These are phyloP conservation scores for Drosophila parvula DNA, from an alignment of 1,140 invertebrate species.

Conservation along the genomic window DNA sequence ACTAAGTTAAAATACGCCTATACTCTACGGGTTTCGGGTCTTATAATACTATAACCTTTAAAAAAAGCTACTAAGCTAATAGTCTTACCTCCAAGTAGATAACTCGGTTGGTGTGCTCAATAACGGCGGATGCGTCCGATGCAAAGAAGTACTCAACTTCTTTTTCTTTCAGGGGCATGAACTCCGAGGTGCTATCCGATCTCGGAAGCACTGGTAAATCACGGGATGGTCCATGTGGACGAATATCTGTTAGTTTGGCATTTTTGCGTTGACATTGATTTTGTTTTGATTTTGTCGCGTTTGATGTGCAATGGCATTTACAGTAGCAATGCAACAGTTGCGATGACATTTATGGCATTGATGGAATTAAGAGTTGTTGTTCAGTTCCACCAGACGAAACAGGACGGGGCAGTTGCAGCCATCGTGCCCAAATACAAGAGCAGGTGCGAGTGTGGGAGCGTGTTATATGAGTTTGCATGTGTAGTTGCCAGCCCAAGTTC, in stretches of 20 bases:
- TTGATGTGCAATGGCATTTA: conserved; percentile 35
- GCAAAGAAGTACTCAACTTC: conserved; percentile 99
- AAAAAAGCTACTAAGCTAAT: not conserved
- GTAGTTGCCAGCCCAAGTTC: conserved; percentile 1
- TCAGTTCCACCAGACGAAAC: conserved; percentile 31
- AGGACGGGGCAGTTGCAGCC: conserved; percentile 9
- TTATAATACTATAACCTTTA: not conserved
- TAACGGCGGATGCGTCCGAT: conserved; percentile 98
- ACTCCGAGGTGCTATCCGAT: conserved; percentile 94
- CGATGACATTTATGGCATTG: conserved; percentile 16
- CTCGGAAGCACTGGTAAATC: conserved; percentile 87
- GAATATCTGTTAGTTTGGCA: conserved; percentile 86
- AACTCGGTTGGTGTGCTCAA: conserved; percentile 99
- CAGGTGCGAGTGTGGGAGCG: conserved; percentile 17
- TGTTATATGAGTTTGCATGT: conserved; percentile 22
- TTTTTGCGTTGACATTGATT: conserved; percentile 41
- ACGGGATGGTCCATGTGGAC: conserved; percentile 87
- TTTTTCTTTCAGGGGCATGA: conserved; percentile 94
- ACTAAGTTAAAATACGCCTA: too few species aligned
- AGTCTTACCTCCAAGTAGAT: conserved; percentile 92
- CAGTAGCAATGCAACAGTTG: conserved; percentile 13
- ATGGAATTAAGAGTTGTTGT: conserved; percentile 25
- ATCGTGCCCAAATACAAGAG: conserved; percentile 22
- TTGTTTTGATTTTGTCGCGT: conserved; percentile 20
- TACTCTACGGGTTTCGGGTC: too few species aligned